These are phyloP conservation scores for Acanthopleura granulata DNA, from an alignment of 2,888 invertebrate species.

Conservation along the genomic window DNA sequence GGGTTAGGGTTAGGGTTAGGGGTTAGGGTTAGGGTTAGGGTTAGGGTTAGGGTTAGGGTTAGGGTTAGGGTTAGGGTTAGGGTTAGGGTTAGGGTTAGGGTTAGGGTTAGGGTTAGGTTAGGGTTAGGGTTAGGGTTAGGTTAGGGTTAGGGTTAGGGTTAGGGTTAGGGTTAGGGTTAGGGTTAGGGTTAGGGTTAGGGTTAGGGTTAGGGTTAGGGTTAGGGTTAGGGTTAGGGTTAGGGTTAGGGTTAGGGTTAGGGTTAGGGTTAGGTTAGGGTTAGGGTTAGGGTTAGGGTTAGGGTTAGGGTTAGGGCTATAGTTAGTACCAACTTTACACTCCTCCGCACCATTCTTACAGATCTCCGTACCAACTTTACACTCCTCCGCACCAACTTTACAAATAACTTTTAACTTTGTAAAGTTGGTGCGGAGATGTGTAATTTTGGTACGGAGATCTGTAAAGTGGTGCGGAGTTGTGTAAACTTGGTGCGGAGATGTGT, in stretches of 20 bases:
- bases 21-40: slow-evolving; percentile 20
- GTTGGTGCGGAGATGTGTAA: too few species aligned
- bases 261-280: slow-evolving; percentile 32
- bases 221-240: slow-evolving; percentile 28
- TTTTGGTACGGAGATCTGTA: too few species aligned
- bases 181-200: slow-evolving; percentile 30
- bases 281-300: slow-evolving; percentile 43
- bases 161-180: slow-evolving; percentile 18
- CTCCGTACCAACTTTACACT: too few species aligned
- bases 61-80: slow-evolving; percentile 27
- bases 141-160: slow-evolving; percentile 19
- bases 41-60: slow-evolving; percentile 21
- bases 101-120: slow-evolving; percentile 28
- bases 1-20: background rate
- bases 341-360: too few species aligned
- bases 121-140: slow-evolving; percentile 31
- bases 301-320: slow-evolving; percentile 34
- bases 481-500: too few species aligned
- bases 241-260: slow-evolving; percentile 22
- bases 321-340: too few species aligned
- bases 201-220: slow-evolving; percentile 33
- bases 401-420: too few species aligned
- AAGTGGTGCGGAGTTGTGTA: too few species aligned
- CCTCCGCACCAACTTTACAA: too few species aligned
- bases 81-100: slow-evolving; percentile 33